These are phyloP conservation scores for Zhuqinia jingwanae DNA, from an alignment of 2,888 invertebrate genomes.

Conservation along the genomic window DNA sequence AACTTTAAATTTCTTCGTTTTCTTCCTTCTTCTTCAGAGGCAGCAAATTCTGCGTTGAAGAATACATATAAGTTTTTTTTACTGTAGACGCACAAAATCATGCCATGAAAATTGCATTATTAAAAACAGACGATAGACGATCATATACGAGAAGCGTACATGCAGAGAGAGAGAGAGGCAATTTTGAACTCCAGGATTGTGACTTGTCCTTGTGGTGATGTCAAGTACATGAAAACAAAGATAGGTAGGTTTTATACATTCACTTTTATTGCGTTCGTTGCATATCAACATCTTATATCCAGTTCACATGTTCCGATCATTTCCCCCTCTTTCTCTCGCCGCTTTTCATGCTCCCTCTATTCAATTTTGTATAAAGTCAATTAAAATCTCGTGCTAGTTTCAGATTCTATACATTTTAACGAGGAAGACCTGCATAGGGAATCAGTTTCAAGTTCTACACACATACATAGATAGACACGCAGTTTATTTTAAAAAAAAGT, in stretches of 20 bases:
- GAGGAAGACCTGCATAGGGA: conserved; percentile 25
- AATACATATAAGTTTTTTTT: background rate
- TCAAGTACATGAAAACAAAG: background rate
- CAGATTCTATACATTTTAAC: conserved; percentile 58
- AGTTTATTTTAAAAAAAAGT: too few relatives aligned
- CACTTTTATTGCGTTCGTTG: background rate
- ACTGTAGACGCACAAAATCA: background rate
- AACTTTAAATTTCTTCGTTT: too few relatives aligned
- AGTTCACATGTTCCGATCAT: conserved; percentile 37
- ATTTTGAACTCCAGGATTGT: background rate
- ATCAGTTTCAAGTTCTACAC: too few relatives aligned
- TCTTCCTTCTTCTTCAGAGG: too few relatives aligned
- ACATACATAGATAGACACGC: too few relatives aligned
- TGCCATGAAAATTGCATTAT: too few relatives aligned
- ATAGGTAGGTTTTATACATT: background rate
- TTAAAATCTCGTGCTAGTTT: conserved; percentile 57
- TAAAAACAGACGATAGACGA: too few relatives aligned
- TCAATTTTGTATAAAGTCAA: conserved; percentile 61
- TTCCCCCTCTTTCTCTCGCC: background rate
- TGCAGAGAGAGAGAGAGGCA: background rate
- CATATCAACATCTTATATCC: background rate
- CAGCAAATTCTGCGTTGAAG: too few relatives aligned
- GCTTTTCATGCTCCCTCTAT: conserved; percentile 7
- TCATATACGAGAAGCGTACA: background rate
- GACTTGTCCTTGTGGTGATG: background rate